Evolutionary conservation across 2,888 invertebrate species (phyloP), one percentile per base, ranked within the genome.

Genomic region (Leptura quadrifasciata): DNA sequence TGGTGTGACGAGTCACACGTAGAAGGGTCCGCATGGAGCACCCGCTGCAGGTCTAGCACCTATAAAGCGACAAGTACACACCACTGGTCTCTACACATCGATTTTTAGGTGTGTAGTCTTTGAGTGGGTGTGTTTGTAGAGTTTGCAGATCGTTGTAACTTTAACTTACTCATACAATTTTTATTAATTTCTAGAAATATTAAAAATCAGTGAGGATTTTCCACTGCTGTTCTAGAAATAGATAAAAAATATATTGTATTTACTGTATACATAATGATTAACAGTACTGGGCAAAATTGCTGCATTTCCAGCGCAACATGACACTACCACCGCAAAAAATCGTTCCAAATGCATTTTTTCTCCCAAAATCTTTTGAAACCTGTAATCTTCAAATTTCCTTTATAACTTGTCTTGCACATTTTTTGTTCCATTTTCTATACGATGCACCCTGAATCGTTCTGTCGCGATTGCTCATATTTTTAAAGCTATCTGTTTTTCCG

Each of bases 1-100:
- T 88, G 85, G 81, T 86, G 86, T 82, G 87, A 91, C 89, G 88
- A 89, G 89, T 91, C 91, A 89, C 90, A 89, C 89, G 91, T 90
- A 89, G 90, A 89, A 89, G 93, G 93, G 90, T 93, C 93, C 84
- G 94, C 95, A 91, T 95, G 95, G 90, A 95, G 93, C 88, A 94
- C 94, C 90, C 94, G 93, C 91, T 94, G 93, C 89, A 95, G 92
- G 91, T 95, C 94, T 92, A 94, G 92, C 91, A 95, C 95, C 95
- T 95, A 91, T 89, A 90, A 81, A 89, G 88, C 87, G 84, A 87
- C 84, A 87, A 84, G 80, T 86, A 76, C 86, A 87, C 86, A 85
- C 85, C 85, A 83, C 83, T 83, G 84, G 83, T n/a, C 47, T 65
- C 54, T 65, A 52, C 21, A 57, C 57, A 57, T 57, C 57, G 57